A percentile compares a stretch with the other conserved stretches of the same genome.
These are phyloP conservation scores for Menidia menidia DNA, from an alignment of 2,797 vertebrate species.

Conservation along the genomic window DNA sequence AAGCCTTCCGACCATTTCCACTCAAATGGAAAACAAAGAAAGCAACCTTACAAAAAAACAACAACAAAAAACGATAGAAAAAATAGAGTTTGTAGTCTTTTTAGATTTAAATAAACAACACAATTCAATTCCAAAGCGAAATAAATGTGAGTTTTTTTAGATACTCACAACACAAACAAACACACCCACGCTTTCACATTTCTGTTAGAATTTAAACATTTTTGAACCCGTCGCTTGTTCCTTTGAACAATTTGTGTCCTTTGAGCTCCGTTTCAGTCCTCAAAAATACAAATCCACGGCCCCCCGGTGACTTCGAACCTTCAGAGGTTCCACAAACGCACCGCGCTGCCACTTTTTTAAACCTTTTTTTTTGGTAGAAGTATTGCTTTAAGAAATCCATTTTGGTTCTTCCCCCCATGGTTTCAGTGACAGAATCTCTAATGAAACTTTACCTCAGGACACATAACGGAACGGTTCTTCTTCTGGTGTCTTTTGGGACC, in stretches of 20 bases:
- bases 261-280: conserved; percentile 43
- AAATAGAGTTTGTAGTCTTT: conserved; percentile 70
- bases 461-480: neutral
- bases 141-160: conserved; percentile 43
- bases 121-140: conserved; percentile 51
- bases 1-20: conserved; percentile 14
- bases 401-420: conserved; percentile 73
- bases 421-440: conserved; percentile 46
- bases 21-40: conserved; percentile 33
- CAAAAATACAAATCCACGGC: conserved; percentile 60
- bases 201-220: conserved; percentile 53
- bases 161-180: conserved; percentile 46
- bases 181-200: conserved; percentile 55
- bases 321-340: conserved; percentile 13
- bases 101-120: conserved; percentile 71
- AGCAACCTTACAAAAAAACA: conserved; percentile 60
- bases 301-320: conserved; percentile 31
- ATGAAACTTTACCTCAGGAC: conserved; percentile 20
- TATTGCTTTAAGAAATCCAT: conserved; percentile 85
- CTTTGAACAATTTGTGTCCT: conserved; percentile 22
- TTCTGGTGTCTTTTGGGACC: conserved; percentile 13
- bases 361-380: conserved; percentile 70
- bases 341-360: neutral
- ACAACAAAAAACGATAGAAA: conserved; percentile 62
- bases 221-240: conserved; percentile 39